Evolutionary conservation across 2,888 invertebrate genomes (phyloP).

Genomic region (Pollenia amentaria): DNA sequence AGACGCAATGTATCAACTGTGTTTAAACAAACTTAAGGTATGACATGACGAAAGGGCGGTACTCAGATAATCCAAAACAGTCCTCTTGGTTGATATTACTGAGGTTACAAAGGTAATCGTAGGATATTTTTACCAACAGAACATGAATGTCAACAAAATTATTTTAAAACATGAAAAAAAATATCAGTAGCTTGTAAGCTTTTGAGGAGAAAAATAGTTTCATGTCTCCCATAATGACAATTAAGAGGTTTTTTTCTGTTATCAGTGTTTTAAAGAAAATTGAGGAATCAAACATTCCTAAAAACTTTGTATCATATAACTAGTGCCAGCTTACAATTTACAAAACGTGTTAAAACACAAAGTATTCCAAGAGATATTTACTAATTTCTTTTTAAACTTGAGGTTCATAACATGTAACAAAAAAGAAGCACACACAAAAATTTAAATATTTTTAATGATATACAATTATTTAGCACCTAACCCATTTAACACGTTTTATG

Average conservation of each 20-base stretch:
- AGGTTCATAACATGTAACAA: not conserved
- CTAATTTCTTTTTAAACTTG: not conserved
- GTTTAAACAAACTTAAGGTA: too few relatives aligned
- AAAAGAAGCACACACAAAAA: not conserved
- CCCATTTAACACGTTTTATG: slow-evolving; percentile 33
- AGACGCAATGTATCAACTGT: too few relatives aligned
- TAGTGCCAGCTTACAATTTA: not conserved
- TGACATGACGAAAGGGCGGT: too few relatives aligned
- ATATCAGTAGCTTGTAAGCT: too few relatives aligned
- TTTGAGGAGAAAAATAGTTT: not conserved
- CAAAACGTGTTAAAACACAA: not conserved
- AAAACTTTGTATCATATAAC: not conserved
- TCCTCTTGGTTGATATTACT: too few relatives aligned
- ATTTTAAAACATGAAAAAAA: too few relatives aligned
- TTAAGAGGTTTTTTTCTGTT: not conserved
- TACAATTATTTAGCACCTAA: not conserved
- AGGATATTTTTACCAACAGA: too few relatives aligned
- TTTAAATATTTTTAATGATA: not conserved
- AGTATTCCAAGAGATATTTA: not conserved
- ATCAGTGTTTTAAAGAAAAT: not conserved
- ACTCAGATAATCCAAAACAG: too few relatives aligned
- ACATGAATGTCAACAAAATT: too few relatives aligned
- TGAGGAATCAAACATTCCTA: not conserved
- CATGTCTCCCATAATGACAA: not conserved
- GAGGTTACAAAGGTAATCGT: too few relatives aligned